These are phyloP conservation scores for Bombyx huttoni DNA, from an alignment of 2,888 invertebrate genomes.

Conservation along the genomic window DNA sequence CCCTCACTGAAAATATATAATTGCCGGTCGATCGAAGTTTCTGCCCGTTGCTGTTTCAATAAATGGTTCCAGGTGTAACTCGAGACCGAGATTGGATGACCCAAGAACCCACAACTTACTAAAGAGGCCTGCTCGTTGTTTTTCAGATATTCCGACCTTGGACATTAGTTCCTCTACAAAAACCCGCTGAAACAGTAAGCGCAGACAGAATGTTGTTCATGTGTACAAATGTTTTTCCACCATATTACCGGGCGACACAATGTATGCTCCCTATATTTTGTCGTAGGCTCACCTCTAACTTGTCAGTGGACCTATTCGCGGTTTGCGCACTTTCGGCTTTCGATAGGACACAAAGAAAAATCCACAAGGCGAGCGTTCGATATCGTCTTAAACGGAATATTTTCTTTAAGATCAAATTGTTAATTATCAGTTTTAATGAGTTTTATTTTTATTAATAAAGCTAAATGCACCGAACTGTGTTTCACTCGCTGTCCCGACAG, in stretches of 20 bases:
- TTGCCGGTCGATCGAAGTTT: conserved; percentile 46
- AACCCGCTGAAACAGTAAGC: conserved; percentile 69
- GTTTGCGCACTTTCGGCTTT: conserved; percentile 23
- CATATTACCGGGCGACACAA: conserved; percentile 47
- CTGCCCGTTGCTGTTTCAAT: conserved; percentile 17
- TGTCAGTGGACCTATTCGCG: conserved; percentile 38
- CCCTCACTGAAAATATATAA: too few species aligned
- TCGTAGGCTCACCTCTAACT: conserved; percentile 27
- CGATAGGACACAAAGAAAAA: conserved; percentile 1
- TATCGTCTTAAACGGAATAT: conserved; percentile 7
- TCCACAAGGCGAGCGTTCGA: conserved; percentile 38
- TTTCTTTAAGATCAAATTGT: not conserved
- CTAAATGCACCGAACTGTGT: conserved; percentile 67
- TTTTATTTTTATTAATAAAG: conserved; percentile 58
- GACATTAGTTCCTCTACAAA: conserved; percentile 67
- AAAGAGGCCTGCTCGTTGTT: conserved; percentile 63
- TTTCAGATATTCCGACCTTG: conserved; percentile 71
- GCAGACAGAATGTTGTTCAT: conserved; percentile 63
- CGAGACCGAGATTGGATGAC: conserved; percentile 28
- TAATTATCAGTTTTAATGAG: conserved; percentile 16
- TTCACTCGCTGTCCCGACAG: conserved; percentile 62
- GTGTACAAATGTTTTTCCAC: conserved; percentile 66
- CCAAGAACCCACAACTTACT: conserved; percentile 55
- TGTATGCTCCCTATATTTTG: conserved; percentile 29
- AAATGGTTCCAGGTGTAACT: not conserved